Evolutionary conservation across 2,888 invertebrate species (phyloP).

Genomic region (Catonia carolina): DNA sequence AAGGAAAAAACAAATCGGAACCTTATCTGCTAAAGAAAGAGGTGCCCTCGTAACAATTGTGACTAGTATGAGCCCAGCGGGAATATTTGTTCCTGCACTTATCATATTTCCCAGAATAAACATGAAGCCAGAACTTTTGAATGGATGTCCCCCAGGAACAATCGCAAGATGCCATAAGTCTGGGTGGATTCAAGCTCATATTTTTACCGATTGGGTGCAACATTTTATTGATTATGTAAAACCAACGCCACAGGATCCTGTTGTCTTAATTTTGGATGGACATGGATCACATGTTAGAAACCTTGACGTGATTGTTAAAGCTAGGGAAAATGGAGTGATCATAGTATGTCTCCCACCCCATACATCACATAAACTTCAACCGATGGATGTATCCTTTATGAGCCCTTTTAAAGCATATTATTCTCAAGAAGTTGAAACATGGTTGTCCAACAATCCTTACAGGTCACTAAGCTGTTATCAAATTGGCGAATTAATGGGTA

Average conservation of each 20-base stretch:
- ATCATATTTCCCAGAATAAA: conserved; percentile 39
- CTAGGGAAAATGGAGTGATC: conserved; percentile 18
- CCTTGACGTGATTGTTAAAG: conserved; percentile 9
- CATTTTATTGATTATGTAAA: conserved; percentile 35
- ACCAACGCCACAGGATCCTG: conserved; percentile 30
- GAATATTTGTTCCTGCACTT: conserved; percentile 38
- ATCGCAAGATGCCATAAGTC: neutral
- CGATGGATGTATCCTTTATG: conserved; percentile 15
- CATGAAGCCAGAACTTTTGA: conserved; percentile 33
- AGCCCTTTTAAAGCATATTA: conserved; percentile 21
- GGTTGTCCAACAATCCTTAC: conserved; percentile 33
- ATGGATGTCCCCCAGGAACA: conserved; percentile 6
- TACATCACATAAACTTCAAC: conserved; percentile 17
- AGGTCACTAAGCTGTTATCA: conserved; percentile 27
- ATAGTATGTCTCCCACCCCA: conserved; percentile 21
- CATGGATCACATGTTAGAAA: conserved; percentile 26
- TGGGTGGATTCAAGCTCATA: conserved; percentile 22
- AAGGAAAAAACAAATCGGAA: conserved; percentile 38
- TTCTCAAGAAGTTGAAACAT: conserved; percentile 22
- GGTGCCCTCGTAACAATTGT: conserved; percentile 36
- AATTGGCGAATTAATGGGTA: conserved; percentile 28
- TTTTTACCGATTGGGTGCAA: conserved; percentile 37
- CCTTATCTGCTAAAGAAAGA: conserved; percentile 38
- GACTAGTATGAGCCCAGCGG: conserved; percentile 37
- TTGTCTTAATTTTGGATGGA: conserved; percentile 26